Percentiles rank a stretch among this genome's conserved stretches.
Evolutionary conservation across 1,140 invertebrate genomes (phyloP).

Genomic region (Bombus consobrinus): DNA sequence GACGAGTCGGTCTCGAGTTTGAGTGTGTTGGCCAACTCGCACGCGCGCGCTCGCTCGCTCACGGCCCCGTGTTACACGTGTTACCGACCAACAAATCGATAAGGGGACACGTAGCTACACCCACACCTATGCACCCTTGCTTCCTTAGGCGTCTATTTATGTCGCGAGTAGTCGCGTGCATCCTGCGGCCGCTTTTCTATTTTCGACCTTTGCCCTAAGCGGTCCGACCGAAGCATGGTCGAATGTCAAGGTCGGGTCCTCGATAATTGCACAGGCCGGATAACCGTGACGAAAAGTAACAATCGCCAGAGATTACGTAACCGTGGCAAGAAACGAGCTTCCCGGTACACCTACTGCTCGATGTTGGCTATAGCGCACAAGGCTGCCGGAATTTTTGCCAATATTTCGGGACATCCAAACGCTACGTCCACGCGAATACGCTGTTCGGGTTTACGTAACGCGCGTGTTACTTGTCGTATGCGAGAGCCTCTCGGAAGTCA

Average conservation of each 20-base stretch:
- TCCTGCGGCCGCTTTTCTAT: slow-evolving; percentile 62
- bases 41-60: not conserved
- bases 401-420: not conserved
- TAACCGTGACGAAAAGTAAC: slow-evolving; percentile 7
- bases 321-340: no score
- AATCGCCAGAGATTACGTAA: not conserved
- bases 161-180: slow-evolving; percentile 67
- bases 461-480: not conserved
- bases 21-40: not conserved
- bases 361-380: not conserved
- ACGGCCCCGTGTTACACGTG: not conserved
- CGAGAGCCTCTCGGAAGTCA: not conserved
- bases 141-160: slow-evolving; percentile 62
- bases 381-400: not conserved
- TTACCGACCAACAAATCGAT: slow-evolving; percentile 50
- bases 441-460: not conserved
- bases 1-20: not conserved
- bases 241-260: slow-evolving; percentile 61
- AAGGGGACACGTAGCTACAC: slow-evolving; percentile 31
- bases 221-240: slow-evolving; percentile 17
- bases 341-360: no score
- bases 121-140: not conserved
- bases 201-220: slow-evolving; percentile 60
- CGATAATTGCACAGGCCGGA: slow-evolving; percentile 45
- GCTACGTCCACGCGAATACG: not conserved